These are phyloP conservation scores for Melanitta fusca DNA, from an alignment of 2,797 vertebrate species.

Conservation along the genomic window DNA sequence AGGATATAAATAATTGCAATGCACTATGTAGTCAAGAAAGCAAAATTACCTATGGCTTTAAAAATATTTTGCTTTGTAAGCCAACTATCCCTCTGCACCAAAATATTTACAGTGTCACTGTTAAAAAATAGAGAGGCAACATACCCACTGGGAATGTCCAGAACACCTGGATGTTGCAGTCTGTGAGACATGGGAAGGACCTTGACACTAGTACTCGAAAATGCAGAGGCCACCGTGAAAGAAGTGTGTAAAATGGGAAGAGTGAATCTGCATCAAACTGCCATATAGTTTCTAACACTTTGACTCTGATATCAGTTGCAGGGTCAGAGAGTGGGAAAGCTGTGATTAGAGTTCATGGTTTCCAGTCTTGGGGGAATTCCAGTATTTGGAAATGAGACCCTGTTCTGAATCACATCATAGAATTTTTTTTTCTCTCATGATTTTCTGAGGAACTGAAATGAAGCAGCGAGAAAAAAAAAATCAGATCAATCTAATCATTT, in stretches of 20 bases:
- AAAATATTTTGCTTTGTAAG: neutral
- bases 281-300: neutral
- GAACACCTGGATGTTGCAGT: rapidly evolving
- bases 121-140: neutral
- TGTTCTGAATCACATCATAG: neutral
- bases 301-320: neutral
- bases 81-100: neutral
- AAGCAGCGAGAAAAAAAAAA: neutral
- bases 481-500: neutral
- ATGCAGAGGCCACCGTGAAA: neutral
- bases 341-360: neutral
- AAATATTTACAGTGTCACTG: neutral
- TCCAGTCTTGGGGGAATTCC: neutral
- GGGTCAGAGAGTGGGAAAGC: neutral
- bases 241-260: rapidly evolving
- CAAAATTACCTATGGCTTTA: neutral
- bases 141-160: neutral
- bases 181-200: neutral
- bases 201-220: neutral
- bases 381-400: neutral
- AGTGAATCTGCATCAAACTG: neutral
- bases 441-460: neutral
- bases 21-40: neutral
- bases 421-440: neutral
- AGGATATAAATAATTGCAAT: neutral